Percentiles rank a stretch among this genome's conserved stretches.
Evolutionary conservation across 2,797 vertebrate species (phyloP).

Genomic region (Alectoris magna): DNA sequence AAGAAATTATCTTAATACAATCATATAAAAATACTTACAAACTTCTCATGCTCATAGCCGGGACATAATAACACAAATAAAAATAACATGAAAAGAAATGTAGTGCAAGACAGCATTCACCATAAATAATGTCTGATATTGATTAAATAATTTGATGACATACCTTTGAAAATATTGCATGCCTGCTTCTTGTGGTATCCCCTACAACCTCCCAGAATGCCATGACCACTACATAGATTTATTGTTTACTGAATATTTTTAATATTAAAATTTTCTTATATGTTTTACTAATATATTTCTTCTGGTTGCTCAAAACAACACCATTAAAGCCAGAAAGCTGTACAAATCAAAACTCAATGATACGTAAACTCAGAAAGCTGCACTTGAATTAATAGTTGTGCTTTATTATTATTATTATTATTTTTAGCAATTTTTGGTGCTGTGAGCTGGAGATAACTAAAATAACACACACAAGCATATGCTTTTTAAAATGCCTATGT

Average conservation of each 20-base stretch:
- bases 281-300: not conserved
- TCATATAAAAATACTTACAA: not conserved
- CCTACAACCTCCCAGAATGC: not conserved
- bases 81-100: not conserved
- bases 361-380: not conserved
- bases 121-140: not conserved
- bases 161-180: not conserved
- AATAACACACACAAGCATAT: not conserved
- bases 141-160: slow-evolving; percentile 9
- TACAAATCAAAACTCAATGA: not conserved
- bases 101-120: not conserved
- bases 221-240: not conserved
- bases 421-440: not conserved
- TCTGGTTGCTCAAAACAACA: not conserved
- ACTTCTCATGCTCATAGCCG: not conserved
- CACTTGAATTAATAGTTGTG: not conserved
- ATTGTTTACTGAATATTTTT: not conserved
- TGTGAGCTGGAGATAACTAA: not conserved
- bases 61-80: not conserved
- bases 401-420: not conserved
- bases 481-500: not conserved
- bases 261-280: not conserved
- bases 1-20: not conserved
- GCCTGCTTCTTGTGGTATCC: not conserved
- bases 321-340: not conserved